A percentile compares a stretch with the other conserved stretches of the same genome.
These are phyloP conservation scores for Nesoenas mayeri DNA, from an alignment of 2,113 vertebrate species.

Conservation along the genomic window DNA sequence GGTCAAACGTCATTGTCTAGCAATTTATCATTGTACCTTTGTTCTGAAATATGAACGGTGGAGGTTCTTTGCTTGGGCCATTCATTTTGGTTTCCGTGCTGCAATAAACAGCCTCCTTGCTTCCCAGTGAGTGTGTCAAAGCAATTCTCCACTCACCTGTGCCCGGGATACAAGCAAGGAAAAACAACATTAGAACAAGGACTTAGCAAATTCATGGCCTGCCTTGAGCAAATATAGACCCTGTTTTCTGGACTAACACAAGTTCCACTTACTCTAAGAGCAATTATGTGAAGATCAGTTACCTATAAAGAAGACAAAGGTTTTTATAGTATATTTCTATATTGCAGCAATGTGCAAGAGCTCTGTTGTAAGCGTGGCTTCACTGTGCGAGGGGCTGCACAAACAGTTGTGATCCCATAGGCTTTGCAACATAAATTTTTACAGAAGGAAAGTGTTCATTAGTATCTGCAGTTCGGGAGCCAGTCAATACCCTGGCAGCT, in stretches of 20 bases:
- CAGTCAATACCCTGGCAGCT: not conserved
- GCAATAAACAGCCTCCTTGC: not conserved
- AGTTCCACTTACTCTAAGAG: not conserved
- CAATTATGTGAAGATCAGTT: not conserved
- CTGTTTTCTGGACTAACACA: not conserved
- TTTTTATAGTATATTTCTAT: not conserved
- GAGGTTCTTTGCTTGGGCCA: not conserved
- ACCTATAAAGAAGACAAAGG: not conserved
- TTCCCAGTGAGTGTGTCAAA: not conserved
- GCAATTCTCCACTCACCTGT: not conserved
- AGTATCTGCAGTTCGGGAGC: not conserved
- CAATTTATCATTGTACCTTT: conserved; percentile 10
- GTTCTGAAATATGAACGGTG: not conserved
- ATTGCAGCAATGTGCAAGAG: rapidly evolving
- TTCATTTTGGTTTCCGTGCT: not conserved
- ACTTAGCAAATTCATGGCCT: not conserved
- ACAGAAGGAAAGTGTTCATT: conserved; percentile 17
- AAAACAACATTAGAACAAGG: conserved; percentile 21
- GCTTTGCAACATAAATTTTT: not conserved
- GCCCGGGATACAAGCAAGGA: not conserved
- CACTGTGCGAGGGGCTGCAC: not conserved
- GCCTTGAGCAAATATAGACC: not conserved
- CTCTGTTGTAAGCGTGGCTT: rapidly evolving
- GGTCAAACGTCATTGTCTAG: not conserved
- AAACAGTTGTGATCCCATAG: not conserved